phyloP scores from a whole-genome alignment of 2,797 vertebrate species.

The Heteromormyrus szaboi region DNA sequence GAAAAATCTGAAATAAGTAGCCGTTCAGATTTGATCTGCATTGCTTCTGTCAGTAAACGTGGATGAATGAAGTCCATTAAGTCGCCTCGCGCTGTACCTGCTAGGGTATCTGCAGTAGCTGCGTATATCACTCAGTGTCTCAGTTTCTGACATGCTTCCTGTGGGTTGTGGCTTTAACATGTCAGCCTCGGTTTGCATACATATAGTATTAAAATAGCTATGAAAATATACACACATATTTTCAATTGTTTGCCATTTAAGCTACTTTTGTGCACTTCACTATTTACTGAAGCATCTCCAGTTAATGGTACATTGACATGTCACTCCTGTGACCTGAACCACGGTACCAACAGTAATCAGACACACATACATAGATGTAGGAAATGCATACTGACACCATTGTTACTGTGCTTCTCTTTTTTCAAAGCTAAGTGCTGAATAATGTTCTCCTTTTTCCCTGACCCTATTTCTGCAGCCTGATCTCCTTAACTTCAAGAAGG shows the following conservation, averaged over 20 bases:
- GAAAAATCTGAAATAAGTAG: background rate
- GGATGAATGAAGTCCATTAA: background rate
- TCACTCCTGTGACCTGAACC: background rate
- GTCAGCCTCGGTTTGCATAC: background rate
- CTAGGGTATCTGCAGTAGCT: background rate
- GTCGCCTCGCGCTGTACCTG: background rate
- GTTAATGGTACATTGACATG: background rate
- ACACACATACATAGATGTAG: background rate
- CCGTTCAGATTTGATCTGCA: background rate
- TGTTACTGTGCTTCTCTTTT: conserved; percentile 23
- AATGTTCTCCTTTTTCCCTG: conserved; percentile 21
- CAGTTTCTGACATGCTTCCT: conserved; percentile 29
- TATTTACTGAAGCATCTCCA: background rate
- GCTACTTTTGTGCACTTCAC: background rate
- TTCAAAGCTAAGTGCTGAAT: background rate
- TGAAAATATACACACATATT: background rate
- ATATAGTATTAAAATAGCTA: background rate
- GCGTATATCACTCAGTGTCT: background rate
- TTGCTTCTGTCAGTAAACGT: background rate
- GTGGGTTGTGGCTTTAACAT: conserved; percentile 21
- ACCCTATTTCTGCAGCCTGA: conserved; percentile 61
- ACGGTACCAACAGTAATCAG: background rate
- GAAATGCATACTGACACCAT: background rate
- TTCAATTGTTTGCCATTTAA: background rate
- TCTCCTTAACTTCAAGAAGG: conserved; percentile 77